phyloP scores from a whole-genome alignment of 2,888 invertebrate genomes.

The Heliconius ismenius region DNA sequence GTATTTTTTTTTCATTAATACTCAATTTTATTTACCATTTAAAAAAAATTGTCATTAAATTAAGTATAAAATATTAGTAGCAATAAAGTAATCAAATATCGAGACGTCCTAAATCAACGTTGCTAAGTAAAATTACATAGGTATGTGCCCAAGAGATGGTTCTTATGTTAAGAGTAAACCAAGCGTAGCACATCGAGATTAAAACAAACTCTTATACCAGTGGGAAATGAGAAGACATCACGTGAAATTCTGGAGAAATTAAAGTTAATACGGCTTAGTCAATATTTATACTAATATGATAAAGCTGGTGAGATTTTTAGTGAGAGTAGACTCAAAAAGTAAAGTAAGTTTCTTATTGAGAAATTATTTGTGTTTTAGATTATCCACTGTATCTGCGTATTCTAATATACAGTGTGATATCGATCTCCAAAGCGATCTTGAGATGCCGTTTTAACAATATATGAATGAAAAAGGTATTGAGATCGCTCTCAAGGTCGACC shows the following conservation, averaged over 20 bases:
- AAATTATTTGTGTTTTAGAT: not conserved
- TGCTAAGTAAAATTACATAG: conserved; percentile 6
- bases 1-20: too few species aligned
- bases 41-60: not conserved
- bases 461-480: too few species aligned
- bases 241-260: conserved; percentile 24
- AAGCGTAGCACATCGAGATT: conserved; percentile 18
- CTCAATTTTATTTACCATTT: too few species aligned
- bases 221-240: conserved; percentile 28
- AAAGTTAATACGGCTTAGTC: conserved; percentile 3
- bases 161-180: conserved; percentile 9
- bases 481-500: too few species aligned
- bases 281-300: conserved; percentile 1
- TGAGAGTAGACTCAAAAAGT: too few species aligned
- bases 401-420: not conserved
- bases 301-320: not conserved
- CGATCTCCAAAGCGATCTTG: not conserved
- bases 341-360: too few species aligned
- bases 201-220: conserved; percentile 6
- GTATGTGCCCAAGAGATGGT: conserved; percentile 8
- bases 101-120: not conserved
- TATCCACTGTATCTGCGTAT: not conserved
- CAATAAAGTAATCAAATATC: not conserved
- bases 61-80: not conserved
- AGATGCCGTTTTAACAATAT: too few species aligned